Base-by-base conservation (phyloP, 2,113 vertebrate species). In the Hemibagrus wyckioides region DNA sequence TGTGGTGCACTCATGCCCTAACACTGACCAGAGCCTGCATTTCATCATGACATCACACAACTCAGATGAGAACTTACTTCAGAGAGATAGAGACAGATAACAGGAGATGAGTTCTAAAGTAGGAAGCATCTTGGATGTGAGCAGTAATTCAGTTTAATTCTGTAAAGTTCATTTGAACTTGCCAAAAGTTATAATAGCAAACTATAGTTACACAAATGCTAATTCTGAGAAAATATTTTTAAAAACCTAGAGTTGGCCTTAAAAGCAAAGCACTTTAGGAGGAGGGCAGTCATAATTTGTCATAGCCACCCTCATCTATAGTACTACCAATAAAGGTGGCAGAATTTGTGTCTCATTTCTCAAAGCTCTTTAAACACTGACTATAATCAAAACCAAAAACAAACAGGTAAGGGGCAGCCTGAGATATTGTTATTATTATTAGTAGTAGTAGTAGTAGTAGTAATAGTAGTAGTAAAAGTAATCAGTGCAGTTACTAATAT, bases 41-140 rank as follows among this genome's bases (percentile, higher is more conserved):
- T 89, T 89, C 86, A 85, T 81, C 54, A 84, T 82, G 69, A 85
- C 75, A 82, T 85, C 89, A 87, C 86, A 87, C 44, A 80, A 44
- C 67, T 50, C 44, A 19, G 7, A 76, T 1, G 10, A 87, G 30
- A 25, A 84, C 14, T 82, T 39, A 63, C 61, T 52, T 54, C 17
- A 84, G 69, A 76, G 11, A 76, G 69, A 33, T 13, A 73, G 65
- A 82, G 4, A 3, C 30, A 56, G 41, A 82, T 59, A 73, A 76
- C 50, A 76, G 19, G 7, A 50, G 14, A 83, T 80, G 13, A 39
- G 41, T 50, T 54, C 25, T 30, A 83, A 21, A 69, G 17, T 19
- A 41, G 6, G 21, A 61, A 82, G 36, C 13, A 44, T 82, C 17
- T 52, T 52, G 48, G 3, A 30, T 79, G 30, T 30, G 36, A 41